Conservation (phyloP, 2,113 vertebrate species). For the Physeter macrocephalus region DNA sequence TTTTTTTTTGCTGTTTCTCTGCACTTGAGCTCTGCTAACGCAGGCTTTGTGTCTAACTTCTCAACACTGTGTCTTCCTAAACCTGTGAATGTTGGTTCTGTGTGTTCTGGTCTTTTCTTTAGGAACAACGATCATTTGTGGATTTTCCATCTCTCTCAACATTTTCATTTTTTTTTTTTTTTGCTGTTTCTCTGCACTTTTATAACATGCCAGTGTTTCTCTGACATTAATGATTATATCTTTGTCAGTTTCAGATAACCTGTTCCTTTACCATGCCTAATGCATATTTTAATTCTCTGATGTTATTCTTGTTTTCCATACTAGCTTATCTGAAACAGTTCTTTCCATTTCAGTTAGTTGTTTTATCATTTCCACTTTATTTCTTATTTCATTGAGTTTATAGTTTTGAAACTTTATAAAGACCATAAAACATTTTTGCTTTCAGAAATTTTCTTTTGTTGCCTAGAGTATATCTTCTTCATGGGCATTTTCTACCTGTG, state of each 20-base stretch:
- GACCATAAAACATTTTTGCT: background rate
- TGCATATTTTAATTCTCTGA: background rate
- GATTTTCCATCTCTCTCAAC: background rate
- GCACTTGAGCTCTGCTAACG: background rate
- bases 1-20: background rate
- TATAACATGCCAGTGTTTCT: background rate
- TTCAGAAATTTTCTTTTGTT: background rate
- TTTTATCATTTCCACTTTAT: background rate
- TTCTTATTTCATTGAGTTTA: background rate
- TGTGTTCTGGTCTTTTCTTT: background rate
- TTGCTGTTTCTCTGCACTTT: background rate
- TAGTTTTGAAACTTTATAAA: background rate
- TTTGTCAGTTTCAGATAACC: background rate
- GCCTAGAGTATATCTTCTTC: background rate
- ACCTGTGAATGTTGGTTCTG: background rate
- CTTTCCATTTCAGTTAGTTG: background rate
- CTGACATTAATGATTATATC: background rate
- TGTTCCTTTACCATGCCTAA: background rate
- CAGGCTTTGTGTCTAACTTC: background rate
- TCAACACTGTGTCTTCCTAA: background rate
- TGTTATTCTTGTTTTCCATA: background rate
- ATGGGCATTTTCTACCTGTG: background rate
- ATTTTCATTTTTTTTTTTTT: background rate
- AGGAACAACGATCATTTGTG: background rate
- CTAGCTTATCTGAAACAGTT: background rate